Base-by-base conservation (phyloP, 2,888 invertebrate species). In the Cynaeus angustus region DNA sequence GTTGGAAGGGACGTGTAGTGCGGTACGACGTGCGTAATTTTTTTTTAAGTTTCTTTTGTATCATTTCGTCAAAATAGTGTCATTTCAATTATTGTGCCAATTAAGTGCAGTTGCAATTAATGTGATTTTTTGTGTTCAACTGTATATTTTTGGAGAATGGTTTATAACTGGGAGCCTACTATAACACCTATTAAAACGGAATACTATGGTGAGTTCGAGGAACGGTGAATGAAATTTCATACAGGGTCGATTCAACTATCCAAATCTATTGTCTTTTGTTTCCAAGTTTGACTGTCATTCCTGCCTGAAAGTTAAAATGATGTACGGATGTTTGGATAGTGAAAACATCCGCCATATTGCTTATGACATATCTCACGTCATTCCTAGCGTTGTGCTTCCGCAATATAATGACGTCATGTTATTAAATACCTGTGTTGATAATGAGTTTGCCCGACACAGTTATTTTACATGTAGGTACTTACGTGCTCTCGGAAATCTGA, bases 311-410 rank as follows among this genome's bases (percentile, higher is more conserved):
- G 37, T 12, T 41, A 50, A 14, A 53, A 3, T 52, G 43, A 64
- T 43, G 64, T 73, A 79, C 80, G 79, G 81, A 81, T 82, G 81
- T 82, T 81, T 80, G 75, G 74, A 74, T 77, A 73, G 72, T 74
- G 77, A 79, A 78, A 80, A 80, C 81, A 84, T 85, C 85, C 84
- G 85, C 85, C 85, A 85, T 85, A 82, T 82, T 84, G 83, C 80
- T 75, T 79, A 78, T 83, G 83, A 81, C 83, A 84, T 83, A 84
- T 83, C 83, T 83, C 84, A 84, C 84, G 84, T 83, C 83, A 84
- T 82, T 82, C 82, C 75, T 75, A 68, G 59, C 75, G 75, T 73
- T 73, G 66, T 76, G 78, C 79, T 80, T 79, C 79, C 78, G 79
- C 77, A 77, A 76, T 74, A 74, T 76, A 67, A 62, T 77, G 81